phyloP scores from a whole-genome alignment of 2,113 vertebrate genomes.

The Oxyura jamaicensis region DNA sequence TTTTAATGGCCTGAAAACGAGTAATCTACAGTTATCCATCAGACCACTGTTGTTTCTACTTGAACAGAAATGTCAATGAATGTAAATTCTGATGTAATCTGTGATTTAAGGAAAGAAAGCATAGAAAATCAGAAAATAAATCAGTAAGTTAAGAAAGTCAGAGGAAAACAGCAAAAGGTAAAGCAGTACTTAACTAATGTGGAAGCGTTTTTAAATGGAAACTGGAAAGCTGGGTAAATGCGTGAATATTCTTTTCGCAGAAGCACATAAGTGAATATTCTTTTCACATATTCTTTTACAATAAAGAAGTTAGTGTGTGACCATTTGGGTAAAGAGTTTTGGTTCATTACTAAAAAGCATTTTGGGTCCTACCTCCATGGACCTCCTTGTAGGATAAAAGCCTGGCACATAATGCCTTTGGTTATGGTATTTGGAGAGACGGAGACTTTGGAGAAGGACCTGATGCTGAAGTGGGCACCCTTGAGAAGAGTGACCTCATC shows the following conservation, averaged over 20 bases:
- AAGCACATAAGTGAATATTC: neutral
- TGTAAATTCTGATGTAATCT: neutral
- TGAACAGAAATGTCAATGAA: neutral
- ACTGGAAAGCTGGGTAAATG: neutral
- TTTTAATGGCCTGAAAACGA: neutral
- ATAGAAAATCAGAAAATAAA: neutral
- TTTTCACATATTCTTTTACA: neutral
- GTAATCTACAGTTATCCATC: neutral
- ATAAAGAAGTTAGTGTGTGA: neutral
- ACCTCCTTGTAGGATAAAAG: neutral
- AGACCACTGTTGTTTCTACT: neutral
- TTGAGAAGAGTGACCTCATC: neutral
- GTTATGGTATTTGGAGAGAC: neutral
- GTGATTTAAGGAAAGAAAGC: neutral
- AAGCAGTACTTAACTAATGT: neutral
- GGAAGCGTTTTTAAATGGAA: neutral
- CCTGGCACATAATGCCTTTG: neutral
- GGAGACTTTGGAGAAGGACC: neutral
- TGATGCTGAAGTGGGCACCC: neutral
- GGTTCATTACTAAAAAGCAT: neutral
- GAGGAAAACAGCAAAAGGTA: neutral
- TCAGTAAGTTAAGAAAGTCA: neutral
- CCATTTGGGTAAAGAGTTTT: neutral
- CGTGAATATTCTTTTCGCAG: neutral
- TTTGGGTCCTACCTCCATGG: neutral